Evolutionary conservation across 2,113 vertebrate genomes (phyloP).

Genomic region (Glaucidium brasilianum): DNA sequence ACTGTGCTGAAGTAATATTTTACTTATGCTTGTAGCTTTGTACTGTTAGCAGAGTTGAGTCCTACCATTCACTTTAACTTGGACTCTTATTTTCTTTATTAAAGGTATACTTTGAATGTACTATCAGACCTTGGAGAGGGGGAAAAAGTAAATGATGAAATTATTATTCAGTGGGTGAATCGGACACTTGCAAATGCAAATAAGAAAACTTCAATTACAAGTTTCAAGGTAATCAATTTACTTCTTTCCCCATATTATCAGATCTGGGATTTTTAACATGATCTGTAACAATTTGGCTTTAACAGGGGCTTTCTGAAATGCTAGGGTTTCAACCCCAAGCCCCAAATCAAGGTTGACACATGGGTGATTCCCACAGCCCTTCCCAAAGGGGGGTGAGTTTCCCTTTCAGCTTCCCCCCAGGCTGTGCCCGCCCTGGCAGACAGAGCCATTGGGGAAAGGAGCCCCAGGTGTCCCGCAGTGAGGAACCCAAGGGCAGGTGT

Average conservation of each 20-base stretch:
- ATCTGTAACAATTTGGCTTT: not conserved
- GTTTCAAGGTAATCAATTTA: constrained; percentile 86
- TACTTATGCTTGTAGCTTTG: not conserved
- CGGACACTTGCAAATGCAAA: constrained; percentile 79
- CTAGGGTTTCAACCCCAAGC: no score
- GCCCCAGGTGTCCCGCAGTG: no score
- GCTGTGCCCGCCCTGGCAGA: no score
- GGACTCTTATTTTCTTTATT: constrained; percentile 9
- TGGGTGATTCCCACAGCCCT: no score
- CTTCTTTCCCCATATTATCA: not conserved
- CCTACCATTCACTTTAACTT: not conserved
- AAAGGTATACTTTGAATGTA: constrained; percentile 91
- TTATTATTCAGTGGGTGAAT: constrained; percentile 96
- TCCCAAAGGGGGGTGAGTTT: no score
- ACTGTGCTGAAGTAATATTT: not conserved
- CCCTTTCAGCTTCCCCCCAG: no score
- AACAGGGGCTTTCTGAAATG: not conserved
- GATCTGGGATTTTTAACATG: not conserved
- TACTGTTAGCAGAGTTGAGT: not conserved
- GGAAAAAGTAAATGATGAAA: constrained; percentile 88
- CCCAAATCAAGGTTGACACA: no score
- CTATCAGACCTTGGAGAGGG: constrained; percentile 91
- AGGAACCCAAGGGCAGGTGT: no score
- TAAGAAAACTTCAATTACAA: constrained; percentile 86
- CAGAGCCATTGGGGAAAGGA: no score